Percentiles rank a stretch among this genome's conserved stretches.
phyloP scores from a whole-genome alignment of 2,888 invertebrate species.

The Lamellibrachia columna region DNA sequence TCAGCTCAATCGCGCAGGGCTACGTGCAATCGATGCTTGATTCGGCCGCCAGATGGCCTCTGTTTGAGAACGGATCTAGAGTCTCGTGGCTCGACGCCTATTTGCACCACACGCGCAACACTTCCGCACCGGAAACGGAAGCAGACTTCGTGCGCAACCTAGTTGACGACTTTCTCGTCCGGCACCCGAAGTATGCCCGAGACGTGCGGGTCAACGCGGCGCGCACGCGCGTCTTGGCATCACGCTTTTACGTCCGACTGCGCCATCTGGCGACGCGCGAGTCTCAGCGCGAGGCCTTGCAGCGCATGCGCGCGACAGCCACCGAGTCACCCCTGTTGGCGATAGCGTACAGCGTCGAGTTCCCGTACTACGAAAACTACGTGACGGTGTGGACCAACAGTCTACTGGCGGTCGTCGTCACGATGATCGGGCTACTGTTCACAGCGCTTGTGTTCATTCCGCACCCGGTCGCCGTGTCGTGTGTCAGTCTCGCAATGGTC shows the following conservation, averaged over 20 bases:
- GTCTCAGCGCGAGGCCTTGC: conserved; percentile 38
- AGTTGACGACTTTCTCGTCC: conserved; percentile 31
- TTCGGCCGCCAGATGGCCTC: conserved; percentile 26
- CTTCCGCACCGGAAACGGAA: conserved; percentile 25
- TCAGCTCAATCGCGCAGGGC: conserved; percentile 28
- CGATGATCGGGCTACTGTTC: conserved; percentile 45
- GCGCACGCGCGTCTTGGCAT: conserved; percentile 80
- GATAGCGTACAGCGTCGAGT: conserved; percentile 42
- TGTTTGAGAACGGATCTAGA: conserved; percentile 26
- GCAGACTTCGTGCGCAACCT: conserved; percentile 28
- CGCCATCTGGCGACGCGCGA: conserved; percentile 87
- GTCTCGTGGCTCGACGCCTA: conserved; percentile 40
- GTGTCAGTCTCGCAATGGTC: conserved; percentile 44
- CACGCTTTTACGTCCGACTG: conserved; percentile 83
- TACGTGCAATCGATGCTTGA: conserved; percentile 29
- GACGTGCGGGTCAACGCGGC: conserved; percentile 85
- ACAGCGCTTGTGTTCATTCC: conserved; percentile 47
- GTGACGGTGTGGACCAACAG: conserved; percentile 45
- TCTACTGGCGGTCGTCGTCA: conserved; percentile 44
- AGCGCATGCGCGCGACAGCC: conserved; percentile 36
- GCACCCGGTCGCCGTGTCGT: conserved; percentile 45
- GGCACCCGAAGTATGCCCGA: conserved; percentile 35
- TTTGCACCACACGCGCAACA: conserved; percentile 21
- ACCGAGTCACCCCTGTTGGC: conserved; percentile 40
- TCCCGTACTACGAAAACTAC: conserved; percentile 45